phyloP scores from a whole-genome alignment of 2,888 invertebrate genomes.

The Philaethria dido region DNA sequence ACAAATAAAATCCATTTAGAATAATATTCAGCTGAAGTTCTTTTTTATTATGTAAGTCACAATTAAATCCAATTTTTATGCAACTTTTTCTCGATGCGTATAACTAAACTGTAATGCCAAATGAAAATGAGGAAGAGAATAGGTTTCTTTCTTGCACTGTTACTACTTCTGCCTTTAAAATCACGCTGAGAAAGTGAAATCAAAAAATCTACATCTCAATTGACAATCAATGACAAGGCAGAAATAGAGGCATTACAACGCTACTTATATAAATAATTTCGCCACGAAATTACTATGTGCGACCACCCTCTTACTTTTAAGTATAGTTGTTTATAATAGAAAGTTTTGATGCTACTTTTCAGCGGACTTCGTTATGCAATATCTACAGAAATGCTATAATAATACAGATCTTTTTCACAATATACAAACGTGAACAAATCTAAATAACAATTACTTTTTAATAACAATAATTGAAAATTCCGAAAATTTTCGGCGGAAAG shows the following conservation, averaged over 20 bases:
- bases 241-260: conserved; percentile 48
- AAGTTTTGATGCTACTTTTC: conserved; percentile 40
- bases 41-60: no score
- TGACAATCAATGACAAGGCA: conserved; percentile 59
- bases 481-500: no score
- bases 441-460: no score
- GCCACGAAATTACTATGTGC: conserved; percentile 44
- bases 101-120: background rate
- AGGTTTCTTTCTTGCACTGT: conserved; percentile 17
- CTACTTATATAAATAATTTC: conserved; percentile 48
- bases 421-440: no score
- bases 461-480: no score
- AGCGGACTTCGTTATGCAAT: conserved; percentile 18
- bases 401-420: no score
- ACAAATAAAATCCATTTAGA: no score
- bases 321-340: conserved; percentile 43
- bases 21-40: no score
- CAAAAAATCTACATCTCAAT: conserved; percentile 52
- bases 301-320: conserved; percentile 46
- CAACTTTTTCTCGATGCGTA: background rate
- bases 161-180: conserved; percentile 10
- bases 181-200: conserved; percentile 48
- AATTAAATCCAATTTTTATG: no score
- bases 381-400: no score
- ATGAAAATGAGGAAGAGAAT: conserved; percentile 1